phyloP scores from a whole-genome alignment of 2,113 vertebrate species.

The Charadrius vociferus region DNA sequence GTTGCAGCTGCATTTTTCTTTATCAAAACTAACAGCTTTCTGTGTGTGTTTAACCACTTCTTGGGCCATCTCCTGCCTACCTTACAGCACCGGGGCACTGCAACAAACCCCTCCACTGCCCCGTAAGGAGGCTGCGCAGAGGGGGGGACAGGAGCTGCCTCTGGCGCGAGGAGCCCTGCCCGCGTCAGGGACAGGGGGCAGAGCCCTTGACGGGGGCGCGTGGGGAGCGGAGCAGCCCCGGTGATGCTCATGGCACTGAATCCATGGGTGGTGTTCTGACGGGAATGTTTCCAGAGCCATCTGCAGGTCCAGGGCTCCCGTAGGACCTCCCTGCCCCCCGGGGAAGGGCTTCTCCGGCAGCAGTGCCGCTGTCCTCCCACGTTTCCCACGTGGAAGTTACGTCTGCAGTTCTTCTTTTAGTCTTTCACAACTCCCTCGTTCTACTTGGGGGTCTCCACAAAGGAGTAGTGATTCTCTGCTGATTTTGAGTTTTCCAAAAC shows the following conservation, averaged over 20 bases:
- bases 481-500: not conserved
- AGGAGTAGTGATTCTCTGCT: not conserved
- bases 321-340: too few relatives aligned
- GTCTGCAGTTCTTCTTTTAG: not conserved
- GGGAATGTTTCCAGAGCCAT: not conserved
- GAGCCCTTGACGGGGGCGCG: rapidly evolving
- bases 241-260: not conserved
- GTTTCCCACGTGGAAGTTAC: rapidly evolving
- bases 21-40: constrained; percentile 74
- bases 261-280: rapidly evolving
- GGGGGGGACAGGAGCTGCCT: not conserved
- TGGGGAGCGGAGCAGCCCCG: not conserved
- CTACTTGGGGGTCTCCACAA: not conserved
- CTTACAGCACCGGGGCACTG: not conserved
- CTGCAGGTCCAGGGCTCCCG: not conserved
- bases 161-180: not conserved
- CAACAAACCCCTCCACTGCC: not conserved
- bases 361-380: not conserved
- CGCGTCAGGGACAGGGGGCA: not conserved
- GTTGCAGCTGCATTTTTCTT: constrained; percentile 90
- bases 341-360: too few relatives aligned
- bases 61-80: not conserved
- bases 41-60: constrained; percentile 39
- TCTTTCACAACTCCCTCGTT: not conserved
- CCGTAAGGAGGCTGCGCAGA: not conserved